Evolutionary conservation across 2,888 invertebrate species (phyloP), one percentile per base, ranked within the genome.

Genomic region (Troides helena): DNA sequence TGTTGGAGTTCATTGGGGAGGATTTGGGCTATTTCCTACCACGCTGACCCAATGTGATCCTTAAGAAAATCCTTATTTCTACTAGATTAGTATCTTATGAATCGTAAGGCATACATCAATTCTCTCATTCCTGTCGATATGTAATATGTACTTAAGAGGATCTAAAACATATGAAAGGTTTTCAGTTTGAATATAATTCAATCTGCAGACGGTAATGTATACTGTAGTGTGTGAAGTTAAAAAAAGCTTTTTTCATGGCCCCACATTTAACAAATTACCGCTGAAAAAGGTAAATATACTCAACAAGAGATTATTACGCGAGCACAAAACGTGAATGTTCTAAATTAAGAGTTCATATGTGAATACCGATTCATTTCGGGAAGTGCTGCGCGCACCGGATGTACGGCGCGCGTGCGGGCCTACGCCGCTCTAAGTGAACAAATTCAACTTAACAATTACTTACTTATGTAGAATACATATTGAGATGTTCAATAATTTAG

Each of bases 301-400:
- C 57, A 43, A 62, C 62, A 58, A 58, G 62, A 57, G 68, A 68
- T 62, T 62, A 60, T 66, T 58, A 67, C 30, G 62, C 57, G 62
- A 58, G 58, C 62, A 58, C 25, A 56, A 36, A 64, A 61, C 53
- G 61, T 69, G 64, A 69, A 69, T 61, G 65, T 69, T 62, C 69
- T 61, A 69, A 69, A 69, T 69, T 61, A 65, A 65, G 69, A 65
- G 53, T 58, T 69, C 60, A 62, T 65, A 65, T 69, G 61, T 69
- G 65, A 65, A 65, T 65, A 30, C 69, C 60, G 65, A 61, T 57
- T 69, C 43, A 69, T 69, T 65, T 69, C 61, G 43, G 56, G 60
- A 57, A 69, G 69, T 69, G 65, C 69, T 65, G 46, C 69, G 69
- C 61, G 57, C 57, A 61, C 61, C 60, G 56, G 61, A 62, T 43